Evolutionary conservation across 1,140 invertebrate genomes (phyloP), one percentile per base, ranked within the genome.

Genomic region (Wasmannia auropunctata): DNA sequence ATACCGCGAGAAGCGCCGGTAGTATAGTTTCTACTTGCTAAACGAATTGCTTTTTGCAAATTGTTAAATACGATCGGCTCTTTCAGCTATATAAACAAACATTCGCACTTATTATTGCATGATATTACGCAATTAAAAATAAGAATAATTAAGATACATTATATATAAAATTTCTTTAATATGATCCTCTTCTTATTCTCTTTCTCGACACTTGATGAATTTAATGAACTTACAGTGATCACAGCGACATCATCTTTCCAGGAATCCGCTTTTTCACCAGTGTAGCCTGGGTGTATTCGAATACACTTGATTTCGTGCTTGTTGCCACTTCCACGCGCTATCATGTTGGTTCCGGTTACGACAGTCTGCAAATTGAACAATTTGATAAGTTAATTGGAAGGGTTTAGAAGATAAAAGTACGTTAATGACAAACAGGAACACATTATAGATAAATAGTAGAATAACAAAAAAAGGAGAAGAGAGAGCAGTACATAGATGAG

Each of bases 231-330:
- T 60, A 74, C 37, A 14, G 63, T 69, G 11, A 69, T 31, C 0
- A 83, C 37, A 46, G 54, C 28, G n/a, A 83, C 37, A 25, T 83
- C 51, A 2, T 83, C 0, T 1, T 46, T 83, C 67, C 67, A 74
- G 10, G 16, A 16, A 10, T 22, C 14, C 16, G 70, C 25, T 31
- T 16, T 16, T 49, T 81, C 25, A 31, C 37, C 65, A 14, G 34
- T 70, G 7, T 70, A 81, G 0, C 14, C 3, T 22, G 40, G 51
- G 3, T 83, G 51, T 34, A 1, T 51, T 11, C 19, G 25, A 74
- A 72, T 72, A 2, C 19, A 46, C 19, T 83, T 72, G 8, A 74
- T 22, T 0, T 19, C 5, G 2, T 60, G 51, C 22, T 3, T 46
- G 0, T 72, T 22, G 8, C 37, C 25, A 3, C 14, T 5, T n/a